phyloP scores from a whole-genome alignment of 2,888 invertebrate genomes.

The Heteropelma amictum region DNA sequence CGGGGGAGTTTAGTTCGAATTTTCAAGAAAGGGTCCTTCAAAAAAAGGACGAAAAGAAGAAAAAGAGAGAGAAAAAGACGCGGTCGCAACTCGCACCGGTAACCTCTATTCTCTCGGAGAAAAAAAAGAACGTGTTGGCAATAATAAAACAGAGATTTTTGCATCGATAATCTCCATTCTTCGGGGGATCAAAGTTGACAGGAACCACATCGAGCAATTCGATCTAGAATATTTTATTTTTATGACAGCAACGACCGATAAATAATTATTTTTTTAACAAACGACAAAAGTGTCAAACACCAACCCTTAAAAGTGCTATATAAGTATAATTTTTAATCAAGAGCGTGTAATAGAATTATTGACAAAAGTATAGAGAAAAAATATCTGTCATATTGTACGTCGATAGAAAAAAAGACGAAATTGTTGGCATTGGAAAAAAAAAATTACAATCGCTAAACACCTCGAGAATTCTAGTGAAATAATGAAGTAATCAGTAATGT shows the following conservation, averaged over 20 bases:
- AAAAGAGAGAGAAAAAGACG: neutral
- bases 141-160: slow-evolving; percentile 26
- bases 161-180: slow-evolving; percentile 27
- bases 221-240: neutral
- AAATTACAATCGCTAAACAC: no score
- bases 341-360: neutral
- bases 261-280: neutral
- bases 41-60: slow-evolving; percentile 2
- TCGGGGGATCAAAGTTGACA: neutral
- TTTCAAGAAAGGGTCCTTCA: slow-evolving; percentile 27
- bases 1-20: slow-evolving; percentile 49
- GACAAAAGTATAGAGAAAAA: no score
- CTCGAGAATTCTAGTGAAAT: no score
- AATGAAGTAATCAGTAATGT: no score
- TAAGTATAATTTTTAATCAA: neutral
- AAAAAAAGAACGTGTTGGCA: slow-evolving; percentile 32
- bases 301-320: no score
- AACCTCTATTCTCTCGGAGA: slow-evolving; percentile 3
- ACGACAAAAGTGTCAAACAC: no score
- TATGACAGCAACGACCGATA: neutral
- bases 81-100: neutral
- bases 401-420: no score
- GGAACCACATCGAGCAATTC: neutral
- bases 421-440: no score
- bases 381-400: no score